Evolutionary conservation across 1,140 invertebrate genomes (phyloP).

Genomic region (Ceratina japonica): DNA sequence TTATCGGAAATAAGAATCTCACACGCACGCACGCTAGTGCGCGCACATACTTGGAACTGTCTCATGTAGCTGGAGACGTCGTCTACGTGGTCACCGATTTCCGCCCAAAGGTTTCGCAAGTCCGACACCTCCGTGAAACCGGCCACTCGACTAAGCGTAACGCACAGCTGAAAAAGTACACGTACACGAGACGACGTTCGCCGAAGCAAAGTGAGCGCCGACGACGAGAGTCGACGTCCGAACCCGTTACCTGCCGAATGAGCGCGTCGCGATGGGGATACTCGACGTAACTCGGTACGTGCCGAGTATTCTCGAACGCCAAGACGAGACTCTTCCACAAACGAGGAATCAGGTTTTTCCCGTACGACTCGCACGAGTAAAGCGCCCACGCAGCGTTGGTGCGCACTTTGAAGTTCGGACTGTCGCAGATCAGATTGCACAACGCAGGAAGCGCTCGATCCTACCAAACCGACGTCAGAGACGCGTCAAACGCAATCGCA

Average conservation of each 20-base stretch:
- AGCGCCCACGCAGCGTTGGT: conserved; percentile 90
- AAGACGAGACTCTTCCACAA: conserved; percentile 86
- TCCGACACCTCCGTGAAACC: conserved; percentile 68
- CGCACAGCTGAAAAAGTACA: conserved; percentile 71
- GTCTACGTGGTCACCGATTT: conserved; percentile 73
- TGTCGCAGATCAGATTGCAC: conserved; percentile 79
- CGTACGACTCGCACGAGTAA: conserved; percentile 83
- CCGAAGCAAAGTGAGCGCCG: too few relatives aligned
- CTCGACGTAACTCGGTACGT: conserved; percentile 88
- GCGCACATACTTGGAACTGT: conserved; percentile 71
- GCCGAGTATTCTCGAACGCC: conserved; percentile 86
- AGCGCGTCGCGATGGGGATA: conserved; percentile 89
- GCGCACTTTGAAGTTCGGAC: conserved; percentile 86
- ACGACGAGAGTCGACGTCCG: background rate
- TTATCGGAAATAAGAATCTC: too few relatives aligned
- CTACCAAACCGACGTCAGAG: conserved; percentile 73
- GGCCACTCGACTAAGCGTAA: conserved; percentile 74
- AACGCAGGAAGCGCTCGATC: conserved; percentile 79
- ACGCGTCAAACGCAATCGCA: too few relatives aligned
- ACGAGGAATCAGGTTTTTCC: conserved; percentile 78
- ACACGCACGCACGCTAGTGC: background rate
- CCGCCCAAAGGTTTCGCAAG: conserved; percentile 71
- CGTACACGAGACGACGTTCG: background rate
- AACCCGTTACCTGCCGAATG: conserved; percentile 81
- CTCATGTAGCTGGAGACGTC: conserved; percentile 72